Evolutionary conservation across 2,888 invertebrate genomes (phyloP).

Genomic region (Mimachlamys varia): DNA sequence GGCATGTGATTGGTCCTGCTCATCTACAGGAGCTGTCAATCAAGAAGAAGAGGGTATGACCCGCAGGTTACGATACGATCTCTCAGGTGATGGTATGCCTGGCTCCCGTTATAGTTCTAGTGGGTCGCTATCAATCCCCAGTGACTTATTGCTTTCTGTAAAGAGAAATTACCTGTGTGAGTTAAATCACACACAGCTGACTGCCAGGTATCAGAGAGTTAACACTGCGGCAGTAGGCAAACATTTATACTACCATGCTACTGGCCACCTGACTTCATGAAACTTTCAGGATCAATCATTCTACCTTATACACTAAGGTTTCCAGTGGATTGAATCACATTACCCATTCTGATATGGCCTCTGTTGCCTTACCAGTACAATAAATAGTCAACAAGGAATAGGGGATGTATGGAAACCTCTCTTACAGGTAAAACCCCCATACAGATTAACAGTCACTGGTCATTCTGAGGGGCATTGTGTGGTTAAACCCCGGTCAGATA

Average conservation of each 20-base stretch:
- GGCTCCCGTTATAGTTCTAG: slow-evolving; percentile 7
- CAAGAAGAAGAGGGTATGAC: background rate
- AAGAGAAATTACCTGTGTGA: slow-evolving; percentile 29
- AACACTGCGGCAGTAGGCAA: background rate
- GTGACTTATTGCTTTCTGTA: slow-evolving; percentile 36
- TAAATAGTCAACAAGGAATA: background rate
- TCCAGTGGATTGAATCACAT: slow-evolving; percentile 20
- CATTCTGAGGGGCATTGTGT: background rate
- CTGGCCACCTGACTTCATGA: slow-evolving; percentile 19
- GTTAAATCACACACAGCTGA: slow-evolving; percentile 34
- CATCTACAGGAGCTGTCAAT: slow-evolving; percentile 16
- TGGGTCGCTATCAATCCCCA: slow-evolving; percentile 26
- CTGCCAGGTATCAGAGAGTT: slow-evolving; percentile 29
- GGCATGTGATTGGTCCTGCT: background rate
- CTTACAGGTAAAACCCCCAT: slow-evolving; percentile 3
- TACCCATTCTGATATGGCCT: background rate
- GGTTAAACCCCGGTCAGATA: slow-evolving; percentile 11
- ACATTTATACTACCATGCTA: slow-evolving; percentile 5
- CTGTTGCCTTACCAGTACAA: slow-evolving; percentile 25
- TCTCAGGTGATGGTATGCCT: slow-evolving; percentile 20
- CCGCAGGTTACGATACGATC: slow-evolving; percentile 27
- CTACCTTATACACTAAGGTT: slow-evolving; percentile 1
- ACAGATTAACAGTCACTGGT: background rate
- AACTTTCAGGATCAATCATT: slow-evolving; percentile 25
- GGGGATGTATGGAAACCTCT: background rate